These are phyloP conservation scores for Propithecus perrieri DNA, from an alignment of 2,797 vertebrate genomes.

Conservation along the genomic window DNA sequence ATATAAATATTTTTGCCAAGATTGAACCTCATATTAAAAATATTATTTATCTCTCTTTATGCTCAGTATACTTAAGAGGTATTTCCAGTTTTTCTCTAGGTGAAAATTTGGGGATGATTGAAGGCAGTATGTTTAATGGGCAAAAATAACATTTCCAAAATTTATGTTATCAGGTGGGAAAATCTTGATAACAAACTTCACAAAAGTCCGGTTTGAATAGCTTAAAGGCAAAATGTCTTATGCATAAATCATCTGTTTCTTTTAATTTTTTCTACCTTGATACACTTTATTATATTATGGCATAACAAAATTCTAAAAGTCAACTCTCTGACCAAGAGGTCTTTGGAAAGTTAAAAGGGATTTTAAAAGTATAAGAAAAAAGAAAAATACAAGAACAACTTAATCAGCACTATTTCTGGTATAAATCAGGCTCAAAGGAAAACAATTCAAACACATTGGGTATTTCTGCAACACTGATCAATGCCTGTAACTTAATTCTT, in stretches of 20 bases:
- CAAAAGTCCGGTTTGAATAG: not conserved
- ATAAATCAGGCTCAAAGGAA: not conserved
- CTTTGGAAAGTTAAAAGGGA: constrained; percentile 9
- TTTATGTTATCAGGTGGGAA: not conserved
- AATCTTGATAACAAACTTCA: not conserved
- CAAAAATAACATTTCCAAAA: not conserved
- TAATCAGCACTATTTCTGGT: not conserved
- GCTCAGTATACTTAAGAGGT: not conserved
- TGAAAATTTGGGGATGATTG: not conserved
- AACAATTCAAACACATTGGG: not conserved
- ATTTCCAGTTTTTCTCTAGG: not conserved
- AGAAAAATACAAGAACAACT: not conserved
- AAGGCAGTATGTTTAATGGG: not conserved
- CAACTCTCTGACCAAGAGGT: not conserved
- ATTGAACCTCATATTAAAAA: not conserved
- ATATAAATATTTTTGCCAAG: not conserved
- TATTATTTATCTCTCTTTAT: not conserved
- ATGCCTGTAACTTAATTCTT: not conserved
- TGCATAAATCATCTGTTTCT: not conserved
- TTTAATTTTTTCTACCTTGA: not conserved
- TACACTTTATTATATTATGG: not conserved
- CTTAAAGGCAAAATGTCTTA: not conserved
- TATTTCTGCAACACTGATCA: not conserved
- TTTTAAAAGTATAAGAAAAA: not conserved
- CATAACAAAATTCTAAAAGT: not conserved